Percentiles rank a stretch among this genome's conserved stretches.
Conservation (phyloP, 2,113 vertebrate genomes). For the Elephas maximus region DNA sequence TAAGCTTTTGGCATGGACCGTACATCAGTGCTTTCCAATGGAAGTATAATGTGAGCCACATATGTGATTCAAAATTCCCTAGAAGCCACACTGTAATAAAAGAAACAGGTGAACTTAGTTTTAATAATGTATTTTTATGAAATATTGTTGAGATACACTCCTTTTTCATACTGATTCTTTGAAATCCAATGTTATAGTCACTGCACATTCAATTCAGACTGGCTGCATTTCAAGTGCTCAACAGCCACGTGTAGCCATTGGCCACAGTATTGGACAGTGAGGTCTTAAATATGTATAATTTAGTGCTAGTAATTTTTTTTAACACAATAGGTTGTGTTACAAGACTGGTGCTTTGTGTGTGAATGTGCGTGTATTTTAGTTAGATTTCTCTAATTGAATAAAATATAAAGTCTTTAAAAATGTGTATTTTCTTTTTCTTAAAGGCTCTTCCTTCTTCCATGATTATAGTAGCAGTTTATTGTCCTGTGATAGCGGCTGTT, state of each 20-base stretch:
- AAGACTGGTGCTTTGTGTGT: slow-evolving; percentile 24
- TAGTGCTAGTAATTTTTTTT: background rate
- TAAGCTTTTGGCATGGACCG: background rate
- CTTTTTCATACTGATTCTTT: slow-evolving; percentile 8
- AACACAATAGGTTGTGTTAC: background rate
- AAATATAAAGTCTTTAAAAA: slow-evolving; percentile 49
- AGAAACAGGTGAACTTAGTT: slow-evolving; percentile 23
- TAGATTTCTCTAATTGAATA: slow-evolving; percentile 53
- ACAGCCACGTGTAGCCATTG: background rate
- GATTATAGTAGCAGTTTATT: slow-evolving; percentile 99
- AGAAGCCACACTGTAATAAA: background rate
- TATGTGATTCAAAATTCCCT: slow-evolving; percentile 47
- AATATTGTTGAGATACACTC: background rate
- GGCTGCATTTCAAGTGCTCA: background rate
- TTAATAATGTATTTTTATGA: slow-evolving; percentile 48
- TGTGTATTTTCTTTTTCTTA: slow-evolving; percentile 74
- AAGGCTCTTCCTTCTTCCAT: slow-evolving; percentile 98
- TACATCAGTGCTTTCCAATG: background rate
- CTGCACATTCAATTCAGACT: background rate
- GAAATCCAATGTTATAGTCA: background rate
- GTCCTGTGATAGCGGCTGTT: slow-evolving; percentile 96
- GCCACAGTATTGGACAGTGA: background rate
- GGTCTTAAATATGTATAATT: background rate
- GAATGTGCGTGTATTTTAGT: slow-evolving; percentile 24
- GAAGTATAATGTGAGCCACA: background rate